Percentiles rank a stretch among this genome's conserved stretches.
Evolutionary conservation across 2,888 invertebrate species (phyloP).

Genomic region (Phengaris alcon): DNA sequence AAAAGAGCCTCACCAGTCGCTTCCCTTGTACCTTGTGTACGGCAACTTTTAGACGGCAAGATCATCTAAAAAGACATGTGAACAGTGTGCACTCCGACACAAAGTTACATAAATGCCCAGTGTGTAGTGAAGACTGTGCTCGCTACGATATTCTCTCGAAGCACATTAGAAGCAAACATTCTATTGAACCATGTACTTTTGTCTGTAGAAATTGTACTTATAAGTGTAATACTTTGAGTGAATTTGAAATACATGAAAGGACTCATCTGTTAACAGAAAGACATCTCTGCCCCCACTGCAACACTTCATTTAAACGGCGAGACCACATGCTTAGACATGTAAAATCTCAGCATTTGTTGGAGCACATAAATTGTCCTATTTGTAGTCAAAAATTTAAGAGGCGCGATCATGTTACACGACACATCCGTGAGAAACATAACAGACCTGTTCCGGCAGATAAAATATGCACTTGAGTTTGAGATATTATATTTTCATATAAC

Average conservation of each 20-base stretch:
- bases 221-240: constrained; percentile 41
- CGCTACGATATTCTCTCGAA: constrained; percentile 47
- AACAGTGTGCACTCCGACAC: constrained; percentile 47
- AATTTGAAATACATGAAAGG: constrained; percentile 48
- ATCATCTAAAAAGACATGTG: constrained; percentile 56
- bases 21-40: constrained; percentile 47
- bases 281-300: constrained; percentile 52
- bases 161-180: constrained; percentile 51
- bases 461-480: background rate
- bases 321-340: constrained; percentile 60
- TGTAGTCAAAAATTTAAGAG: constrained; percentile 54
- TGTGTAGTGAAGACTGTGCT: constrained; percentile 49
- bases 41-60: constrained; percentile 49
- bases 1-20: constrained; percentile 38
- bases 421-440: constrained; percentile 57
- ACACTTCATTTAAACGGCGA: constrained; percentile 50
- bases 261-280: constrained; percentile 43
- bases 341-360: constrained; percentile 53
- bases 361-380: constrained; percentile 48
- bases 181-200: constrained; percentile 42
- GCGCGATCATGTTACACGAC: constrained; percentile 55
- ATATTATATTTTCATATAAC: background rate
- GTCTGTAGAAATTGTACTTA: constrained; percentile 49
- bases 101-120: constrained; percentile 48
- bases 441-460: constrained; percentile 29